These are phyloP conservation scores for Siniperca scherzeri DNA, from an alignment of 2,797 vertebrate species.

Conservation along the genomic window DNA sequence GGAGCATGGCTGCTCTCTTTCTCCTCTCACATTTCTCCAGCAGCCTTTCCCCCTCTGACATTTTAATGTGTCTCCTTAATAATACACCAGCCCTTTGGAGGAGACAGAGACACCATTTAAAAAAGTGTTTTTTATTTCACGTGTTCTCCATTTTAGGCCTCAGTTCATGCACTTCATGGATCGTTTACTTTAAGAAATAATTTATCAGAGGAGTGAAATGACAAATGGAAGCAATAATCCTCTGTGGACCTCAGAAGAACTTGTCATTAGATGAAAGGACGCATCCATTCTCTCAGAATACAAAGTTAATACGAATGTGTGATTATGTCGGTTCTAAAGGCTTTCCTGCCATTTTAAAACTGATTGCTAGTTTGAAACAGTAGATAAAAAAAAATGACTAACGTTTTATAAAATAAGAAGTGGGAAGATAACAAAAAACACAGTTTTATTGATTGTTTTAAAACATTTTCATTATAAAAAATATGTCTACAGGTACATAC, in stretches of 20 bases:
- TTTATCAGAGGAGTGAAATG: constrained; percentile 40
- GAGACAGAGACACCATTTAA: constrained; percentile 42
- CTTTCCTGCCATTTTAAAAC: not conserved
- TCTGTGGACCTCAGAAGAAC: constrained; percentile 10
- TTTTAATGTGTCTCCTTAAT: constrained; percentile 66
- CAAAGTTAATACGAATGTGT: not conserved
- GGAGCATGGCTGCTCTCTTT: constrained; percentile 16
- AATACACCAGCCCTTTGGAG: constrained; percentile 44
- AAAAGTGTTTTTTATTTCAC: constrained; percentile 15
- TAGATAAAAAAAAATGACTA: not conserved
- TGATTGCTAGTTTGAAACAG: not conserved
- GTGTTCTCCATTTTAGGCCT: constrained; percentile 38
- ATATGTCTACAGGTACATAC: not conserved
- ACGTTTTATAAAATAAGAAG: not conserved
- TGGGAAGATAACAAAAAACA: not conserved
- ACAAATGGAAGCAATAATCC: constrained; percentile 49
- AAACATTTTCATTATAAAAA: not conserved
- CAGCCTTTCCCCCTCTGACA: constrained; percentile 48
- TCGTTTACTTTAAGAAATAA: constrained; percentile 62
- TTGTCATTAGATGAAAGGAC: constrained; percentile 32
- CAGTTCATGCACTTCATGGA: constrained; percentile 53
- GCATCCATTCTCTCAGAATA: constrained; percentile 24
- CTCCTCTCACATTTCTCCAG: constrained; percentile 31
- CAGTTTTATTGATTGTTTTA: not conserved
- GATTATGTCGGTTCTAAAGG: not conserved